phyloP scores from a whole-genome alignment of 2,888 invertebrate species.

The Mimachlamys varia region DNA sequence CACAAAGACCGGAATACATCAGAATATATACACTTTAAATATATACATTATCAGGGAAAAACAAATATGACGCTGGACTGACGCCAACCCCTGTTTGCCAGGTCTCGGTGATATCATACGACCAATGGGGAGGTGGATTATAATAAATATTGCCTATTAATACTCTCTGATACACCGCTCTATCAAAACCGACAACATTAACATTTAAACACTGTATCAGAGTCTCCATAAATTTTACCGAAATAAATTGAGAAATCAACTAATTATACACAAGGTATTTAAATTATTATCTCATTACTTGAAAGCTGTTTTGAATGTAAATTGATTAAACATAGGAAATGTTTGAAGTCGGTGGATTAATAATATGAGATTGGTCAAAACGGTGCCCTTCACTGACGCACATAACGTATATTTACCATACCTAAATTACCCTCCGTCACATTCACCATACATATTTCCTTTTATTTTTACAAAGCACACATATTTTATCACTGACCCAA shows the following conservation, averaged over 20 bases:
- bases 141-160: conserved; percentile 25
- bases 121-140: neutral
- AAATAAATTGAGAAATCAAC: conserved; percentile 26
- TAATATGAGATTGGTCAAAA: conserved; percentile 30
- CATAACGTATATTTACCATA: conserved; percentile 24
- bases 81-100: neutral
- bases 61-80: neutral
- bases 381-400: conserved; percentile 14
- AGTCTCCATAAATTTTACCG: neutral
- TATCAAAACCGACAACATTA: conserved; percentile 1
- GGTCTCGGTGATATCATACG: neutral
- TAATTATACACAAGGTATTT: conserved; percentile 29
- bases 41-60: conserved; percentile 20
- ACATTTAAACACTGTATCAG: conserved; percentile 6
- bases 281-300: conserved; percentile 32
- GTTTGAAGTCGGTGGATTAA: conserved; percentile 23
- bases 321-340: conserved; percentile 31
- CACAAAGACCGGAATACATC: neutral
- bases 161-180: neutral
- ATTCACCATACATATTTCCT: conserved; percentile 24
- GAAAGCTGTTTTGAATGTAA: conserved; percentile 31
- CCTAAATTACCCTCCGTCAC: conserved; percentile 4
- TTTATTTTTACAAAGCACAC: conserved; percentile 31
- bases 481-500: conserved; percentile 22
- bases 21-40: neutral